Evolutionary conservation across 2,113 vertebrate species (phyloP).

Genomic region (Blennius ocellaris): DNA sequence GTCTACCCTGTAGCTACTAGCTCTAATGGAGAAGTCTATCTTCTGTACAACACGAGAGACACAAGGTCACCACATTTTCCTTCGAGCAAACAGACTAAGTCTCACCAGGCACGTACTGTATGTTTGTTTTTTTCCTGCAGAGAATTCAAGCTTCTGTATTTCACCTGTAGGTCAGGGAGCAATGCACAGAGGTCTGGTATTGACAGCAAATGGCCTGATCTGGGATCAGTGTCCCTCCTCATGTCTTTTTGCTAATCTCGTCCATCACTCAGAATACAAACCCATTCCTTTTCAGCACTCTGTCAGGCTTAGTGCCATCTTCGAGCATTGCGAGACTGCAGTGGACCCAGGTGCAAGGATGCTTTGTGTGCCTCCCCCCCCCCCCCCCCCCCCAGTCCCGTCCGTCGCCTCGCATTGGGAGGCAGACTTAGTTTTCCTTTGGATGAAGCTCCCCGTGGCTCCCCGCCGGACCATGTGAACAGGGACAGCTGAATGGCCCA

Average conservation of each 20-base stretch:
- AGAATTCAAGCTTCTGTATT: neutral
- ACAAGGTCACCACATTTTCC: neutral
- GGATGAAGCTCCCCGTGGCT: constrained; percentile 12
- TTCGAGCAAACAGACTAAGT: neutral
- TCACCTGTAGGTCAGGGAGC: neutral
- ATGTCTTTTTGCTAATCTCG: constrained; percentile 10
- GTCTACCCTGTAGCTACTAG: neutral
- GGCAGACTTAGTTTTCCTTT: constrained; percentile 26
- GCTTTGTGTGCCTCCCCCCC: constrained; percentile 19
- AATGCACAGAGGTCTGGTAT: neutral
- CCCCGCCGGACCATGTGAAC: constrained; percentile 5
- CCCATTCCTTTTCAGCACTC: constrained; percentile 23
- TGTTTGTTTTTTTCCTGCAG: neutral
- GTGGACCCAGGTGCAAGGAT: constrained; percentile 47
- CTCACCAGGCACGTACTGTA: neutral
- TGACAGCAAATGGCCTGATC: constrained; percentile 4
- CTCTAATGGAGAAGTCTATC: neutral
- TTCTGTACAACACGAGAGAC: neutral
- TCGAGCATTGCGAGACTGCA: constrained; percentile 26
- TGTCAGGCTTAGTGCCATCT: constrained; percentile 22
- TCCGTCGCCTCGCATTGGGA: neutral
- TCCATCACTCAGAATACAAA: constrained; percentile 33
- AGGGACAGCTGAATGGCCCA: constrained; percentile 31
- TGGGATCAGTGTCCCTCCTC: constrained; percentile 10
- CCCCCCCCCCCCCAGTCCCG: neutral